These are phyloP conservation scores for Stratiomys singularior DNA, from an alignment of 2,888 invertebrate genomes.

Conservation along the genomic window DNA sequence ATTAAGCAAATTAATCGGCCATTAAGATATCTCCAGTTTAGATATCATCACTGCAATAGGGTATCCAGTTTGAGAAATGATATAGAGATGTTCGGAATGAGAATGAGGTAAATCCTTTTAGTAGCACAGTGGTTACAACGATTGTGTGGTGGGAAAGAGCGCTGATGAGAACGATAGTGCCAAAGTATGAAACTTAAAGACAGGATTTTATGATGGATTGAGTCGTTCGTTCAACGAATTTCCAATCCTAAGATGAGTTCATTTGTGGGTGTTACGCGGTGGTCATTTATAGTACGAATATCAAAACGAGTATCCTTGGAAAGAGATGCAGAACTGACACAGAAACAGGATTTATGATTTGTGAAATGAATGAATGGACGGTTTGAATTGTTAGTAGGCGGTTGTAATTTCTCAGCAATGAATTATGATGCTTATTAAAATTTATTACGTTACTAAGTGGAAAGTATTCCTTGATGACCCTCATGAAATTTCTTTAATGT, in stretches of 20 bases:
- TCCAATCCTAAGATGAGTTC: not conserved
- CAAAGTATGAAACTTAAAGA: not conserved
- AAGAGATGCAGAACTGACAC: not conserved
- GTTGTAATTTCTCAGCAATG: too few species aligned
- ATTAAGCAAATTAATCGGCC: slow-evolving; percentile 40
- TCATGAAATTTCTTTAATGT: too few species aligned
- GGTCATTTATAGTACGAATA: not conserved
- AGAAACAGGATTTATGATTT: too few species aligned
- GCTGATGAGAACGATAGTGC: not conserved
- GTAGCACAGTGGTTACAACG: too few species aligned
- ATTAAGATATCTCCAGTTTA: slow-evolving; percentile 30
- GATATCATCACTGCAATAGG: not conserved
- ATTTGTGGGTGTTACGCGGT: not conserved
- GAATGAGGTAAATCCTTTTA: not conserved
- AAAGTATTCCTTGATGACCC: too few species aligned
- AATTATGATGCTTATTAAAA: too few species aligned
- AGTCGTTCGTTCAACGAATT: slow-evolving; percentile 18
- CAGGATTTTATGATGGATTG: not conserved
- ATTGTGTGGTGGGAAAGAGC: not conserved
- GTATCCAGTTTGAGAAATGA: not conserved
- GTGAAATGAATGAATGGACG: too few species aligned
- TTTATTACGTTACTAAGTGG: too few species aligned
- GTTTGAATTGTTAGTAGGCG: too few species aligned
- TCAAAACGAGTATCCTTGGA: not conserved
- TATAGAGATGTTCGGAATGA: slow-evolving; percentile 6